Evolutionary conservation across 2,113 vertebrate genomes (phyloP).

Genomic region (Xiphorhynchus elegans): DNA sequence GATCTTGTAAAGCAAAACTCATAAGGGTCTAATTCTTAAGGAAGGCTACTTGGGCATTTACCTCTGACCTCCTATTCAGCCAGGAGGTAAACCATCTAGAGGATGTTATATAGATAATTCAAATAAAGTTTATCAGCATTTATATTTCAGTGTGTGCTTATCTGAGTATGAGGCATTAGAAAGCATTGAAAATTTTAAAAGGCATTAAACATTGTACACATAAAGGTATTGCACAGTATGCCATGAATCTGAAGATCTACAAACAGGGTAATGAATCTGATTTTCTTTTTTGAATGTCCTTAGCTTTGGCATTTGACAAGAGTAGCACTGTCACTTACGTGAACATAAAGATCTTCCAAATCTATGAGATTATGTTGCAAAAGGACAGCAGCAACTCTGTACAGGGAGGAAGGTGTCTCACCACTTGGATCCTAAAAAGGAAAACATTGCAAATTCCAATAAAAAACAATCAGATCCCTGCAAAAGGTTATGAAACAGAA

Average conservation of each 20-base stretch:
- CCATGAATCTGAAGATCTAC: not conserved
- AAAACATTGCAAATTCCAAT: not conserved
- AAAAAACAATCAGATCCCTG: not conserved
- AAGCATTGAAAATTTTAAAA: not conserved
- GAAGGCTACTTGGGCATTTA: not conserved
- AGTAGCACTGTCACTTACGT: conserved; percentile 82
- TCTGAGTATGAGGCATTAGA: not conserved
- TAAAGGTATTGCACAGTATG: not conserved
- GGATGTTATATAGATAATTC: not conserved
- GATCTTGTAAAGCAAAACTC: not conserved
- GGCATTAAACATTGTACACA: not conserved
- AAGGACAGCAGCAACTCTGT: conserved; percentile 95
- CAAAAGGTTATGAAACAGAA: not conserved
- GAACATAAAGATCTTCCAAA: conserved; percentile 96
- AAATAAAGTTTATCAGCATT: not conserved
- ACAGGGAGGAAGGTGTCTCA: conserved; percentile 94
- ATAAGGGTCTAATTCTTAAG: not conserved
- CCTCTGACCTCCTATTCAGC: not conserved
- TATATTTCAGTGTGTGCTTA: not conserved
- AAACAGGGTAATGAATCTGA: not conserved
- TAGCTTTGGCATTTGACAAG: not conserved
- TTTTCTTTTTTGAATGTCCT: not conserved
- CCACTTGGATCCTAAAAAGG: conserved; percentile 90
- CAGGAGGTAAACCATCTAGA: not conserved
- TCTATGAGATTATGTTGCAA: conserved; percentile 95